Evolutionary conservation across 2,113 vertebrate genomes (phyloP).

Genomic region (Geothlypis trichas): DNA sequence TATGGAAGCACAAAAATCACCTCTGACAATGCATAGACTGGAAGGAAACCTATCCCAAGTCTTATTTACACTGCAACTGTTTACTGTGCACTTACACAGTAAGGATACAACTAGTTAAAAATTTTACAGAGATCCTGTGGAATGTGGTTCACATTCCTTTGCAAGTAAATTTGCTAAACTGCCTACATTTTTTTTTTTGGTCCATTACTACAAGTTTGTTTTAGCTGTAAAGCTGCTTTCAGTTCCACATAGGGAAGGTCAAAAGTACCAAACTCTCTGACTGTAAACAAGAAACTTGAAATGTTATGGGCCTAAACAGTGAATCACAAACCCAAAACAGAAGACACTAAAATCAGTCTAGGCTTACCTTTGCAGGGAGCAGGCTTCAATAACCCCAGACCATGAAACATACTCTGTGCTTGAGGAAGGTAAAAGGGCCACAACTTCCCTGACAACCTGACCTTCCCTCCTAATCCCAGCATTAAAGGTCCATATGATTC

Average conservation of each 20-base stretch:
- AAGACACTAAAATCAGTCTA: background rate
- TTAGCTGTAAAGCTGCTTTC: background rate
- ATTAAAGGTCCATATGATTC: background rate
- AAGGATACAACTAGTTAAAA: background rate
- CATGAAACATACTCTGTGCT: background rate
- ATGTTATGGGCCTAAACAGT: background rate
- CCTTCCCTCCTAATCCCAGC: background rate
- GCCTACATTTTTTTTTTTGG: background rate
- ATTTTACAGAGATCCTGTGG: background rate
- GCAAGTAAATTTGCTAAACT: background rate
- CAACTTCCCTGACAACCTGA: background rate
- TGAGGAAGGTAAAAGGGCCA: background rate
- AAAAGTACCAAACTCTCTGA: background rate
- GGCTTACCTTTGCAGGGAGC: background rate
- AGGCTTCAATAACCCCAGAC: background rate
- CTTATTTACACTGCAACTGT: background rate
- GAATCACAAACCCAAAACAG: background rate
- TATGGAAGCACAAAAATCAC: background rate
- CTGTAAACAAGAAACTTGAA: background rate
- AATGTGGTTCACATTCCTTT: background rate
- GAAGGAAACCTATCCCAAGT: background rate
- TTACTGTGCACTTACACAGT: background rate
- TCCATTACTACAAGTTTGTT: background rate
- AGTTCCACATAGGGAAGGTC: background rate
- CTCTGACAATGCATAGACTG: background rate